phyloP scores from a whole-genome alignment of 1,140 invertebrate genomes.

The Schlechtendalia chinensis region DNA sequence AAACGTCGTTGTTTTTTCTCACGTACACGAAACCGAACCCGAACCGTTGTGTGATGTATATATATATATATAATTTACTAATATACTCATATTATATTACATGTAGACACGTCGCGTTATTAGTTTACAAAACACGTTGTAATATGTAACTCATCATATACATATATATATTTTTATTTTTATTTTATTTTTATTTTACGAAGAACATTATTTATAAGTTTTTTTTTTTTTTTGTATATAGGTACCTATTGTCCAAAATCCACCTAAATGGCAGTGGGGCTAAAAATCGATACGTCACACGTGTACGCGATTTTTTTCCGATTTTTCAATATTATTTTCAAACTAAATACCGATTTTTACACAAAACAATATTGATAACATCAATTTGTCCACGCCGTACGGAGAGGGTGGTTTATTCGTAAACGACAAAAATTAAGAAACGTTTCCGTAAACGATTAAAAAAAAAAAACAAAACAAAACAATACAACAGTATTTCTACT shows the following conservation, averaged over 20 bases:
- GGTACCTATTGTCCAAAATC: slow-evolving; percentile 43
- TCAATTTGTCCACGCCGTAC: not conserved
- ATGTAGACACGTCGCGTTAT: not conserved
- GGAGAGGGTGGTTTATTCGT: not conserved
- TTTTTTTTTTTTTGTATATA: slow-evolving; percentile 40
- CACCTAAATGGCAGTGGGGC: slow-evolving; percentile 42
- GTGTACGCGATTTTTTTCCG: not conserved
- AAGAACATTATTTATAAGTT: slow-evolving; percentile 5
- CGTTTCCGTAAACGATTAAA: no score
- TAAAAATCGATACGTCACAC: not conserved
- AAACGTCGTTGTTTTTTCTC: not conserved
- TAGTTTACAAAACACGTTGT: not conserved
- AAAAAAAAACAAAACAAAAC: no score
- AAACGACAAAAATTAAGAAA: not conserved
- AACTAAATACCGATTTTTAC: slow-evolving; percentile 3
- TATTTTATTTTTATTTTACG: not conserved
- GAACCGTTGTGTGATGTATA: not conserved
- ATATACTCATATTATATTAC: slow-evolving; percentile 1
- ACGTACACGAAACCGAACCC: not conserved
- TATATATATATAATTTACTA: not conserved
- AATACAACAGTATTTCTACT: no score
- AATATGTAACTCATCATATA: slow-evolving; percentile 6
- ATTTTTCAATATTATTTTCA: not conserved
- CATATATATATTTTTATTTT: no score
- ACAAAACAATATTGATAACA: not conserved